A percentile compares a stretch with the other conserved stretches of the same genome.
phyloP scores from a whole-genome alignment of 2,888 invertebrate genomes.

The Dryomyza anilis region DNA sequence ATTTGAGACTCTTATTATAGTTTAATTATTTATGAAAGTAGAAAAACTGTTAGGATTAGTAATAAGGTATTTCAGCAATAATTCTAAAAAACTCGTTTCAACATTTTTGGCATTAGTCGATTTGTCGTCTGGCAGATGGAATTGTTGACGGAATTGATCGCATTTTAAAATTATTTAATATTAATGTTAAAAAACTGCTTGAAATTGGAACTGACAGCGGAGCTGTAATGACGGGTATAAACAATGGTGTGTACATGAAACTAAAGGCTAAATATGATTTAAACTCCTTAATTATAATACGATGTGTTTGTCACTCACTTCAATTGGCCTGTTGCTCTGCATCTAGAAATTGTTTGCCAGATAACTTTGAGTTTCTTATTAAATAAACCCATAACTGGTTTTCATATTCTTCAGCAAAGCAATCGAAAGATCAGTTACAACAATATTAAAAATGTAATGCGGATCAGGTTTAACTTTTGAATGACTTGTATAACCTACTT shows the following conservation, averaged over 20 bases:
- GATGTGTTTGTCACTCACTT: conserved; percentile 19
- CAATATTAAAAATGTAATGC: conserved; percentile 16
- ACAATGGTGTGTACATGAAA: neutral
- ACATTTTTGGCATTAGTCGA: conserved; percentile 22
- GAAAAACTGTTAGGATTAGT: conserved; percentile 24
- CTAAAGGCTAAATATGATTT: neutral
- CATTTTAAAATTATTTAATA: neutral
- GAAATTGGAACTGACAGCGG: neutral
- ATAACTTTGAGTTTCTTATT: conserved; percentile 21
- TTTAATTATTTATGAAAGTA: conserved; percentile 23
- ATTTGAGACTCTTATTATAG: conserved; percentile 23
- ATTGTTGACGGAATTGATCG: conserved; percentile 13
- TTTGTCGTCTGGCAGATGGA: conserved; percentile 8
- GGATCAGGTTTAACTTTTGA: too few relatives aligned
- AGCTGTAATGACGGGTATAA: neutral
- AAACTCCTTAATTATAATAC: neutral
- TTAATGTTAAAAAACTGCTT: neutral
- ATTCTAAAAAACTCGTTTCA: conserved; percentile 10
- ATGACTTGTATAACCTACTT: too few relatives aligned
- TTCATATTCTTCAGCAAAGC: conserved; percentile 11
- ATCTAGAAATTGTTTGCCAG: conserved; percentile 9
- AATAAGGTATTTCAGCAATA: conserved; percentile 19
- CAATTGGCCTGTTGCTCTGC: conserved; percentile 11
- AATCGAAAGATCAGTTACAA: conserved; percentile 22
- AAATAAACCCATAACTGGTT: conserved; percentile 27